Evolutionary conservation across 1,140 invertebrate species (phyloP).

Genomic region (Micrasema longulum): DNA sequence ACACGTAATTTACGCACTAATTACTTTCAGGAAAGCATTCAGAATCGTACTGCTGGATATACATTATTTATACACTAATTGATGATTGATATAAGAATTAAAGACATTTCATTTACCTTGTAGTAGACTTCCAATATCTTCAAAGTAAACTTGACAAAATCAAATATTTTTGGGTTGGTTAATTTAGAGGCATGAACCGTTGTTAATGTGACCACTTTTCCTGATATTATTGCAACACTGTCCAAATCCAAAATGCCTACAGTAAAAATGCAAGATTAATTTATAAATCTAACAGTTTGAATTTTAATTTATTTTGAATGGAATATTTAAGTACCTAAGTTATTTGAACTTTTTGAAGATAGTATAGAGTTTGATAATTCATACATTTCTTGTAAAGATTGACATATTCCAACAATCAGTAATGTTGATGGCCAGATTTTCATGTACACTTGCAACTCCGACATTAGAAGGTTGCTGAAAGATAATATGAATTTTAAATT

Average conservation of each 20-base stretch:
- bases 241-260: constrained; percentile 16
- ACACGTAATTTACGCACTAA: too few relatives aligned
- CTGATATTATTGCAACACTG: constrained; percentile 28
- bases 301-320: too few relatives aligned
- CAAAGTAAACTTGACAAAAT: constrained; percentile 35
- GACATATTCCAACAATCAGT: constrained; percentile 43
- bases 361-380: neutral
- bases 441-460: constrained; percentile 37
- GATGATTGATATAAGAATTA: too few relatives aligned
- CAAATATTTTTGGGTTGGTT: constrained; percentile 21
- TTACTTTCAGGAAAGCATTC: too few relatives aligned
- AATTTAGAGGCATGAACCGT: constrained; percentile 38
- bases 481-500: neutral
- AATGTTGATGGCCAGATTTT: constrained; percentile 44
- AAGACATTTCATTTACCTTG: too few relatives aligned
- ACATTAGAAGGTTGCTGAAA: constrained; percentile 44
- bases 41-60: too few relatives aligned
- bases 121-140: constrained; percentile 27
- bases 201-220: constrained; percentile 43
- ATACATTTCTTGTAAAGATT: constrained; percentile 41
- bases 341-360: too few relatives aligned
- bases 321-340: too few relatives aligned
- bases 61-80: too few relatives aligned
- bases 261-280: neutral
- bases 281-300: too few relatives aligned